A percentile compares a stretch with the other conserved stretches of the same genome.
Conservation (phyloP, 2,113 vertebrate genomes). For the Herpetotheres cachinnans region DNA sequence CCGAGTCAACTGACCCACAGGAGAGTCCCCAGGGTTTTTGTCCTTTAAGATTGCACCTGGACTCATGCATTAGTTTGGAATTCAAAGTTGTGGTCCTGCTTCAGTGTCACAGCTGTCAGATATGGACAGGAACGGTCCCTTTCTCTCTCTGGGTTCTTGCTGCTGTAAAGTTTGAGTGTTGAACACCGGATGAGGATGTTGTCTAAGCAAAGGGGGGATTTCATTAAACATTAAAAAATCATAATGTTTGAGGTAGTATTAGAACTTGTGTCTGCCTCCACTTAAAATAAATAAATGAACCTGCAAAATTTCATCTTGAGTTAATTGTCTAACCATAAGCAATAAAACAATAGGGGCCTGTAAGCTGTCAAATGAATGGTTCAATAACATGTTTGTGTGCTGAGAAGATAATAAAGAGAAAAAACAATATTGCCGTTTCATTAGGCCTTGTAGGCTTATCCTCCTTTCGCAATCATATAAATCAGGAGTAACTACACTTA, state of each 20-base stretch:
- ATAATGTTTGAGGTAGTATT: background rate
- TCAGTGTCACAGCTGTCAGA: background rate
- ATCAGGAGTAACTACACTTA: slow-evolving; percentile 18
- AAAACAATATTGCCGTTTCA: background rate
- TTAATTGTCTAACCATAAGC: background rate
- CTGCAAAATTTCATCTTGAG: background rate
- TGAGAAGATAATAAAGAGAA: slow-evolving; percentile 3
- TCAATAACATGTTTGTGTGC: background rate
- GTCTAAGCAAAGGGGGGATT: background rate
- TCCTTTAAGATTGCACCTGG: background rate
- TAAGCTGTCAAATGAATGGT: background rate
- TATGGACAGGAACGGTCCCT: rapidly evolving
- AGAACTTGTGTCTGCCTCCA: background rate
- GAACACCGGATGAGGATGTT: background rate
- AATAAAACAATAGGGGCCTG: background rate
- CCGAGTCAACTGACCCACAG: background rate
- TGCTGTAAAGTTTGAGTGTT: background rate
- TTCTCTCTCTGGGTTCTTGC: background rate
- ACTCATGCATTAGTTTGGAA: background rate
- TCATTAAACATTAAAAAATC: background rate
- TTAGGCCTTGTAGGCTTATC: background rate
- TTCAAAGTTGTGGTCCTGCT: background rate
- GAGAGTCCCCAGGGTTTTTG: background rate
- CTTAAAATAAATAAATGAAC: background rate
- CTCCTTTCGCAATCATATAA: background rate